Base-by-base conservation (phyloP, 2,888 invertebrate species). In the Pandemis corylana region DNA sequence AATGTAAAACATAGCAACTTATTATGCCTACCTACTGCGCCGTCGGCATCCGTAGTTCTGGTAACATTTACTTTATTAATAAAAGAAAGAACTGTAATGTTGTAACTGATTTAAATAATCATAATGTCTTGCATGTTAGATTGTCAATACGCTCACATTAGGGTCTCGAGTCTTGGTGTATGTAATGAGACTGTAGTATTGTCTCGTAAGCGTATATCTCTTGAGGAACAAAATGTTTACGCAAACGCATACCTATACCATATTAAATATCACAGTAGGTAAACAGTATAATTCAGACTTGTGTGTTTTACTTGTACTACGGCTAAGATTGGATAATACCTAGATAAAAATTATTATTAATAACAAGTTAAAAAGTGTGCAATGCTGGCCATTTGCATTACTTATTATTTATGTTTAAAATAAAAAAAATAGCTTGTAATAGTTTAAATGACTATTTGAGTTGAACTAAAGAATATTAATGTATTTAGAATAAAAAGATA, bases 401-500 rank as follows among this genome's bases (percentile, higher is more conserved):
- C 93, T 93, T 91, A 89, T 89, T 92, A 91, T 94, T 93, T 94
- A 92, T 93, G 93, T 93, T 93, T 89, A 90, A 86, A 89, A 87
- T 86, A 88, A 85, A 87, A 90, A 91, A 90, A 91, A 93, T 94
- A 94, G 94, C 94, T 93, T 94, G 91, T 94, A 94, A 94, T 94
- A 94, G 94, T 94, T 93, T 93, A 91, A 94, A 91, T 92, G 87
- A 93, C 91, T 90, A 93, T 93, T 94, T 94, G 92, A 94, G 93
- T 94, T 94, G 93, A 91, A 91, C 92, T 93, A 92, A 92, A 93
- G 89, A 94, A 94, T 93, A 94, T 94, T 94, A 94, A 94, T 94
- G 94, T 94, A 94, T 94, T 93, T 94, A 94, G 94, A 94, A 93
- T 94, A 94, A 94, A 93, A 94, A 94, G 93, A 93, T 92, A 93